These are phyloP conservation scores for Pseudoatta argentina DNA, from an alignment of 1,140 invertebrate species.

Conservation along the genomic window DNA sequence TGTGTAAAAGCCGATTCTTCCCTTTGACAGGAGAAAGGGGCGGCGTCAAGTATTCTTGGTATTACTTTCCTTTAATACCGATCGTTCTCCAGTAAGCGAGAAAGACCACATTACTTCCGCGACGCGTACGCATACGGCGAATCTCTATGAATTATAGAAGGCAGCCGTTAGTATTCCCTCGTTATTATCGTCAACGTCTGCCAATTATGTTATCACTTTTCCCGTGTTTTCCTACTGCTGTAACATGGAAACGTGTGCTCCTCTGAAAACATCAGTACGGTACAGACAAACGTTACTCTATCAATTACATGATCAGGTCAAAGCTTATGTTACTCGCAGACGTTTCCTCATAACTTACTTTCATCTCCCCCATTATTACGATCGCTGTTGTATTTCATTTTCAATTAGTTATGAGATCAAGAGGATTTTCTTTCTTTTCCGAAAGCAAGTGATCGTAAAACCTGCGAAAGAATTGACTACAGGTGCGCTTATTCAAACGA, in stretches of 20 bases:
- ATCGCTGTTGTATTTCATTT: slow-evolving; percentile 30
- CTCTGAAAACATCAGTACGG: slow-evolving; percentile 15
- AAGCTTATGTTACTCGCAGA: slow-evolving; percentile 9
- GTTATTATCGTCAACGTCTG: slow-evolving; percentile 49
- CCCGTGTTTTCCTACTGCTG: background rate
- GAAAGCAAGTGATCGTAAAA: background rate
- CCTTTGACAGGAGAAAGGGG: slow-evolving; percentile 20
- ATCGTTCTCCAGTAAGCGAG: slow-evolving; percentile 42
- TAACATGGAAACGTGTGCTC: slow-evolving; percentile 1
- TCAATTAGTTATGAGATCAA: background rate
- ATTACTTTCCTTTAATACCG: slow-evolving; percentile 48
- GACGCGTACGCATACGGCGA: slow-evolving; percentile 21
- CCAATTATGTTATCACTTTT: slow-evolving; percentile 65
- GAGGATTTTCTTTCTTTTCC: background rate
- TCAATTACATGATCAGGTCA: slow-evolving; percentile 19
- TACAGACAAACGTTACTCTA: background rate
- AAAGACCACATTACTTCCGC: slow-evolving; percentile 34
- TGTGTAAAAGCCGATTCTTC: background rate
- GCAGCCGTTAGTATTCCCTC: slow-evolving; percentile 21
- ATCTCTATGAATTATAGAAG: slow-evolving; percentile 54
- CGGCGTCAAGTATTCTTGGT: background rate
- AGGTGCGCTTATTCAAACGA: background rate
- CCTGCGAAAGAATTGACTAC: background rate
- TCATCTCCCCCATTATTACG: slow-evolving; percentile 16
- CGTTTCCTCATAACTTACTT: slow-evolving; percentile 29